Evolutionary conservation across 35 echinoderm and acorn worm species (phyloP).

Genomic region (Anneissia japonica): DNA sequence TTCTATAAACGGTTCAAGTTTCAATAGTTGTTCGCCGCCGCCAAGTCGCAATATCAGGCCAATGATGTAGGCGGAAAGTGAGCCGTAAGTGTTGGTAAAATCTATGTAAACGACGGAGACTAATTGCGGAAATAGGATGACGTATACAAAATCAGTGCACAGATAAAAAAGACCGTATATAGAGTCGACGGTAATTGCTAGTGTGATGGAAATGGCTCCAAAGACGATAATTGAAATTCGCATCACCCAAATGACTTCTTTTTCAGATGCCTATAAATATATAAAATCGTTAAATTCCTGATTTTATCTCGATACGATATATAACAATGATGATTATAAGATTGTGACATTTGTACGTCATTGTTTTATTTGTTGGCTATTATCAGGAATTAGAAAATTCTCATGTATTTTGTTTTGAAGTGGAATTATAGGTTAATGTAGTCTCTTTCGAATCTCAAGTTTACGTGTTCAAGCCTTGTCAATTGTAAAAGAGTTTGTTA

Average conservation of each 20-base stretch:
- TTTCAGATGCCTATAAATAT: not conserved
- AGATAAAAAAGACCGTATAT: too few species aligned
- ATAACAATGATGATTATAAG: too few species aligned
- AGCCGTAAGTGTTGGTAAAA: not conserved
- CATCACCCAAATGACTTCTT: constrained; percentile 8
- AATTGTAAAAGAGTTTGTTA: too few species aligned
- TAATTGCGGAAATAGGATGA: not conserved
- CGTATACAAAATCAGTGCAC: constrained; percentile 10
- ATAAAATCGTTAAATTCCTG: too few species aligned
- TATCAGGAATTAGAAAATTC: too few species aligned
- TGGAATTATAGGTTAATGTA: too few species aligned
- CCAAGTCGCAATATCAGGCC: constrained; percentile 6
- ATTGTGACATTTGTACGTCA: too few species aligned
- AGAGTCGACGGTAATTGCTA: not conserved
- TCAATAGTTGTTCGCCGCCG: not conserved
- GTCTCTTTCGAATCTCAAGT: too few species aligned
- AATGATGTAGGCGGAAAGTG: not conserved
- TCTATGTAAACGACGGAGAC: not conserved
- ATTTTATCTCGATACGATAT: too few species aligned
- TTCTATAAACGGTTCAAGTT: not conserved
- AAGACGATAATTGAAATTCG: not conserved
- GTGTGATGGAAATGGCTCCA: not conserved
- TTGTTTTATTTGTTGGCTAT: too few species aligned
- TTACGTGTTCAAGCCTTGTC: too few species aligned
- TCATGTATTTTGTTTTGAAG: too few species aligned